Conservation (phyloP, 2,797 vertebrate genomes). For the Protonibea diacanthus region DNA sequence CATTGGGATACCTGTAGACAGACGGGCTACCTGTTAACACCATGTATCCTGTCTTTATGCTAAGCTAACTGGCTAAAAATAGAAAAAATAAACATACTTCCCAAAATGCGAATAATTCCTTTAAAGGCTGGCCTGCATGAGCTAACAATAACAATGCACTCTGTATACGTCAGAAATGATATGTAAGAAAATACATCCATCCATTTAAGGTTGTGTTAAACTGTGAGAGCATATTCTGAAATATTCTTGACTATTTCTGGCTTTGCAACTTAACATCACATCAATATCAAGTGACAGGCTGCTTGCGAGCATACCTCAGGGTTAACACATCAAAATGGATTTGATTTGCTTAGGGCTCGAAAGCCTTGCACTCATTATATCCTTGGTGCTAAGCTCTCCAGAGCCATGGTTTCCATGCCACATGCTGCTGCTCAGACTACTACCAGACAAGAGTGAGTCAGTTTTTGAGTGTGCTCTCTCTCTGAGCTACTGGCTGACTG, state of each 20-base stretch:
- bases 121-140: neutral
- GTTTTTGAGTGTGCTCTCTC: conserved; percentile 36
- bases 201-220: neutral
- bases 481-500: conserved; percentile 38
- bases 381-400: conserved; percentile 50
- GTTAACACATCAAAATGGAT: conserved; percentile 61
- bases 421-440: conserved; percentile 48
- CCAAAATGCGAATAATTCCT: neutral
- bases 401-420: conserved; percentile 47
- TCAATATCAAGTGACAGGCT: conserved; percentile 20
- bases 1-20: too few relatives aligned
- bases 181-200: neutral
- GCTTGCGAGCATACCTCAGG: conserved; percentile 32
- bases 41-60: neutral
- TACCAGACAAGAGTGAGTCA: conserved; percentile 37
- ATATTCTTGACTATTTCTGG: conserved; percentile 3
- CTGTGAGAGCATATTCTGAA: neutral
- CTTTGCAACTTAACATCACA: conserved; percentile 6
- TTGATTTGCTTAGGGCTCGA: conserved; percentile 53
- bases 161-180: neutral
- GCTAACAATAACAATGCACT: neutral
- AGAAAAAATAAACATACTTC: neutral
- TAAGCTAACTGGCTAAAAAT: neutral
- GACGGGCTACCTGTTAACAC: neutral
- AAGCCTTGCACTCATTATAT: conserved; percentile 50